Percentiles rank a stretch among this genome's conserved stretches.
phyloP scores from a whole-genome alignment of 2,888 invertebrate species.

The Panopea generosa region DNA sequence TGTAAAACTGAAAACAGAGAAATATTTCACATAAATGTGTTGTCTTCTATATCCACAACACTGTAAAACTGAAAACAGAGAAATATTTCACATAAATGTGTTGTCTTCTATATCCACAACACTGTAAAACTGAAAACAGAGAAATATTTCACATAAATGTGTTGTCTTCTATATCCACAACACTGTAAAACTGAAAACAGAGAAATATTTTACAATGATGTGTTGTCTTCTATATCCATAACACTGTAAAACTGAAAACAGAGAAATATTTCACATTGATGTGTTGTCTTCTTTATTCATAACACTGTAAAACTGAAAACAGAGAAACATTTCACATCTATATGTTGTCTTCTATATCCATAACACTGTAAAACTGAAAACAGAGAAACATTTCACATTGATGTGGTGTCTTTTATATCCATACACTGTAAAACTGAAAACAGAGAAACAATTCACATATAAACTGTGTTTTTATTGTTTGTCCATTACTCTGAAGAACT shows the following conservation, averaged over 20 bases:
- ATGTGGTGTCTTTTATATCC: too few species aligned
- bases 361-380: too few species aligned
- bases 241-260: slow-evolving; percentile 84
- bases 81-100: slow-evolving; percentile 10
- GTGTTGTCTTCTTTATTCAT: slow-evolving; percentile 83
- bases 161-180: slow-evolving; percentile 83
- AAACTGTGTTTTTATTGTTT: too few species aligned
- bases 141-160: slow-evolving; percentile 1
- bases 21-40: slow-evolving; percentile 40
- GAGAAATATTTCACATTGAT: neutral
- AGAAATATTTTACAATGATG: too few species aligned
- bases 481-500: too few species aligned
- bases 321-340: neutral
- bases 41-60: slow-evolving; percentile 83
- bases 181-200: slow-evolving; percentile 83
- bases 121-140: slow-evolving; percentile 82
- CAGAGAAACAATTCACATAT: too few species aligned
- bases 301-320: slow-evolving; percentile 84
- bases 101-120: slow-evolving; percentile 83
- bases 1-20: slow-evolving; percentile 81
- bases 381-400: too few species aligned
- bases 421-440: too few species aligned
- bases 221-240: slow-evolving; percentile 83
- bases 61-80: slow-evolving; percentile 82
- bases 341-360: too few species aligned